Evolutionary conservation across 2,888 invertebrate genomes (phyloP).

Genomic region (Megaustenia siamemsis): DNA sequence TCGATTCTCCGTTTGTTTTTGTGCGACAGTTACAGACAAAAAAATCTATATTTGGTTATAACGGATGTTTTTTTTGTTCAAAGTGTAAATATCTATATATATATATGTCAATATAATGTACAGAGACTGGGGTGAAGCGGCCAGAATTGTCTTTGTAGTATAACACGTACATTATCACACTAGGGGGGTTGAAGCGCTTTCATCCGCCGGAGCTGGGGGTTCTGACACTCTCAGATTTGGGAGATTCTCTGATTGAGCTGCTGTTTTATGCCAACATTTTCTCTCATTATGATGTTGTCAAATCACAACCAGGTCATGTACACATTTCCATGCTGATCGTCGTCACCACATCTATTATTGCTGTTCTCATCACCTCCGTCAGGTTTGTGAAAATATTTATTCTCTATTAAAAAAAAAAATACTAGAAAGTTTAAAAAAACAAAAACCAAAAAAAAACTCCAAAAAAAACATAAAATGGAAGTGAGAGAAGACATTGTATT

Average conservation of each 20-base stretch:
- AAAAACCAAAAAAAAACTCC: background rate
- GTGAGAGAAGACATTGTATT: background rate
- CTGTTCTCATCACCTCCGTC: slow-evolving; percentile 24
- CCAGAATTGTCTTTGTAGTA: slow-evolving; percentile 24
- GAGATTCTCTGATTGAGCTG: background rate
- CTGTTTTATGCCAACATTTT: background rate
- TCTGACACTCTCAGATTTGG: background rate
- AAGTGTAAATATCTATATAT: slow-evolving; percentile 2
- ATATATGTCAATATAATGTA: slow-evolving; percentile 24
- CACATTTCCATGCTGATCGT: background rate
- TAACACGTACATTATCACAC: too few relatives aligned
- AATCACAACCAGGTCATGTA: slow-evolving; percentile 10
- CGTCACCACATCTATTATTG: background rate
- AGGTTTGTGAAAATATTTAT: slow-evolving; percentile 36
- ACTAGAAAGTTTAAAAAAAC: background rate
- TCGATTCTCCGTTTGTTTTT: background rate
- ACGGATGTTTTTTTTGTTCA: background rate
- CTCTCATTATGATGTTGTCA: background rate
- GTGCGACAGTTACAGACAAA: slow-evolving; percentile 4
- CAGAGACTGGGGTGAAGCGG: background rate
- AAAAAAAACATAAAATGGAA: background rate
- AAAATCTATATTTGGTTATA: slow-evolving; percentile 26
- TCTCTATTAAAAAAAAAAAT: slow-evolving; percentile 3
- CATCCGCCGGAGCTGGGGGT: slow-evolving; percentile 25
- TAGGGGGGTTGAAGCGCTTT: background rate